Conservation (phyloP, 2,113 vertebrate species). For the Procavia capensis region DNA sequence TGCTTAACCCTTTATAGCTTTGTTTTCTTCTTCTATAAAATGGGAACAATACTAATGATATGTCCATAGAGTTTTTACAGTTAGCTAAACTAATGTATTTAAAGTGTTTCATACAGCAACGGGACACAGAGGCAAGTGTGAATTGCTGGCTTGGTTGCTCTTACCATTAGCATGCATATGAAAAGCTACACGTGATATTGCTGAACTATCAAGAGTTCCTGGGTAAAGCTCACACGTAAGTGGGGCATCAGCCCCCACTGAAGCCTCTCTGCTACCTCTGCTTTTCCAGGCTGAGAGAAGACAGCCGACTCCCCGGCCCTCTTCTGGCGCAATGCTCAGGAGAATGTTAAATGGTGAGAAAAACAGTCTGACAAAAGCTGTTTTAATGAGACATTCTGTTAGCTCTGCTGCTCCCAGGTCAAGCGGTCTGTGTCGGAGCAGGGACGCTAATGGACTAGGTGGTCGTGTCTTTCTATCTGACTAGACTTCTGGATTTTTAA, state of each 20-base stretch:
- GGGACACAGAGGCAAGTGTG: fast-evolving
- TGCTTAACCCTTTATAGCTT: not conserved
- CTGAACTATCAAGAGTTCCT: not conserved
- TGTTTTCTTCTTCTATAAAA: not conserved
- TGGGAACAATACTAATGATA: not conserved
- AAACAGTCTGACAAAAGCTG: conserved; percentile 70
- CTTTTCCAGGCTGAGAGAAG: not conserved
- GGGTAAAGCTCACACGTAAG: not conserved
- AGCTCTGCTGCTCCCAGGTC: conserved; percentile 75
- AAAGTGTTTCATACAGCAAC: not conserved
- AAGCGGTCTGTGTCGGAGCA: conserved; percentile 72
- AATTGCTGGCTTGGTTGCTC: not conserved
- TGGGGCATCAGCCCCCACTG: fast-evolving
- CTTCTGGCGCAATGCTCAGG: not conserved
- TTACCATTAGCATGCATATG: not conserved
- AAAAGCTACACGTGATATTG: fast-evolving
- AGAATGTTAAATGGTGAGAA: conserved; percentile 42
- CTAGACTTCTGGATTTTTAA: conserved; percentile 50
- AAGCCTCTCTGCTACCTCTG: fast-evolving
- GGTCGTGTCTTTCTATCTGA: conserved; percentile 1
- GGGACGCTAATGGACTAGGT: conserved; percentile 67
- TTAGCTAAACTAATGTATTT: not conserved
- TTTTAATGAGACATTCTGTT: conserved; percentile 83
- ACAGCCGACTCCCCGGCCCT: not conserved
- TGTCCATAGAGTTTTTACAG: not conserved